Conservation (phyloP, 2,888 invertebrate species). For the Cacoxenus indagator region DNA sequence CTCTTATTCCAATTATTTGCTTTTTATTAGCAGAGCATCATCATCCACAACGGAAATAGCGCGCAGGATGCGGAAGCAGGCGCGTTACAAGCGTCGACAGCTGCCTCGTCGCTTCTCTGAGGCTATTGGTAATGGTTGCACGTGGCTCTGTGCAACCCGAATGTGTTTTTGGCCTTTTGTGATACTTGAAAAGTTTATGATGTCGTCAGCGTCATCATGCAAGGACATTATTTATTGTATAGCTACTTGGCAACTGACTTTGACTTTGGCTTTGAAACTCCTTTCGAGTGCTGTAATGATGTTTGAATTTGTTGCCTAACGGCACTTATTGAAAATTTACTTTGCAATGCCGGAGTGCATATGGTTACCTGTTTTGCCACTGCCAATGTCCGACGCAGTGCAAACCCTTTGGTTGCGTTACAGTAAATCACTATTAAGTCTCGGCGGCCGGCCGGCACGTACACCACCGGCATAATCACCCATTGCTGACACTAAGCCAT, state of each 20-base stretch:
- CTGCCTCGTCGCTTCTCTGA: constrained; percentile 2
- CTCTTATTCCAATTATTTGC: constrained; percentile 59
- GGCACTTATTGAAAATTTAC: not conserved
- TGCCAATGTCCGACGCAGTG: too few relatives aligned
- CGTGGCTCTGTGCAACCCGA: constrained; percentile 56
- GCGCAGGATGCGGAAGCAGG: constrained; percentile 18
- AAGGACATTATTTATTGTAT: constrained; percentile 15
- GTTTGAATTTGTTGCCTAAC: not conserved
- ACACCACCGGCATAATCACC: constrained; percentile 1
- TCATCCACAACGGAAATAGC: constrained; percentile 24
- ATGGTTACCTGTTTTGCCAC: not conserved
- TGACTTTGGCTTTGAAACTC: constrained; percentile 49
- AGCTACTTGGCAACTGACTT: constrained; percentile 40
- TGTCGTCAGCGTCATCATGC: too few relatives aligned
- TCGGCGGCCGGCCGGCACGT: not conserved
- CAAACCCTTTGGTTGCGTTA: not conserved
- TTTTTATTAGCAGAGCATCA: constrained; percentile 48
- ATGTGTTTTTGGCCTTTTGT: constrained; percentile 44
- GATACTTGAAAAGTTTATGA: too few relatives aligned
- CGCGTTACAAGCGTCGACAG: constrained; percentile 24
- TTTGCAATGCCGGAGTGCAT: not conserved
- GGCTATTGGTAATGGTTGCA: constrained; percentile 48
- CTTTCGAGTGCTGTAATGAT: not conserved
- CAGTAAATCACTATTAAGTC: constrained; percentile 6
- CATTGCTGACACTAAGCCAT: not conserved